A percentile compares a stretch with the other conserved stretches of the same genome.
phyloP scores from a whole-genome alignment of 1,140 invertebrate genomes.

The Ostrea edulis region DNA sequence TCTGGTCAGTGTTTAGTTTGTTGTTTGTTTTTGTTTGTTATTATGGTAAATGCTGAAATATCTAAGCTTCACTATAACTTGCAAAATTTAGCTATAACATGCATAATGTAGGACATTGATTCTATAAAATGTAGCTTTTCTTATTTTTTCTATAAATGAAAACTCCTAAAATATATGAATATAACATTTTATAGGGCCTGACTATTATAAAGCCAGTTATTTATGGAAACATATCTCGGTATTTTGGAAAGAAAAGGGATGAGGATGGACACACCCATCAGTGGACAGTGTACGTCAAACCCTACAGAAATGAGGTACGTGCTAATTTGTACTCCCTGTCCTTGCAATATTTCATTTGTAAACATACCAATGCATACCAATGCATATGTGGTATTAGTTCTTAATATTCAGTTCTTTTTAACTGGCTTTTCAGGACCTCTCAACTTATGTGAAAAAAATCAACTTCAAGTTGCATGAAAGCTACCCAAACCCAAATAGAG shows the following conservation, averaged over 20 bases:
- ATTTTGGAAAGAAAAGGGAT: slow-evolving; percentile 98
- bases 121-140: too few species aligned
- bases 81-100: too few species aligned
- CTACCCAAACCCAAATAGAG: slow-evolving; percentile 95
- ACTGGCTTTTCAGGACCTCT: slow-evolving; percentile 86
- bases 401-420: neutral
- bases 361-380: too few species aligned
- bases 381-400: neutral
- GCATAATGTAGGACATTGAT: too few species aligned
- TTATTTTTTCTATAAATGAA: too few species aligned
- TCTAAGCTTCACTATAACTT: too few species aligned
- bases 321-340: neutral
- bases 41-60: too few species aligned
- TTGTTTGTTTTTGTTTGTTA: too few species aligned
- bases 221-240: slow-evolving; percentile 96
- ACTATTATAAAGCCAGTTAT: slow-evolving; percentile 97
- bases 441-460: slow-evolving; percentile 96
- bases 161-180: too few species aligned
- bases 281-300: slow-evolving; percentile 99
- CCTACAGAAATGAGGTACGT: slow-evolving; percentile 86
- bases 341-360: too few species aligned
- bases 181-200: slow-evolving; percentile 84
- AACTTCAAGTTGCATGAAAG: slow-evolving; percentile 99
- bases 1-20: too few species aligned
- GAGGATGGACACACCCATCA: slow-evolving; percentile 99